Conservation (phyloP, 2,888 invertebrate species). For the Polydesmus complanatus region DNA sequence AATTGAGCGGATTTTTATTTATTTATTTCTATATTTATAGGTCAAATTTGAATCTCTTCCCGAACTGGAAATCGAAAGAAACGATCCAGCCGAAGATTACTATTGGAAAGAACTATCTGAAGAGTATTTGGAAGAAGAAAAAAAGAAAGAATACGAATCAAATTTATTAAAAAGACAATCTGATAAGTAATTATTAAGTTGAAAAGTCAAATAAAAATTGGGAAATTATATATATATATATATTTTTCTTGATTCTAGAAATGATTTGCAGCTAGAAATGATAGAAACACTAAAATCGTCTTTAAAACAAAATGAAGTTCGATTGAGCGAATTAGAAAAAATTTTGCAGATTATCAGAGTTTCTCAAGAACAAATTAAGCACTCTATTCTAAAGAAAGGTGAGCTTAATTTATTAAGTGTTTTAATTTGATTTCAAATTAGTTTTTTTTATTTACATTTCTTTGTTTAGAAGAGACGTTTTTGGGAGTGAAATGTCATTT, state of each 20-base stretch:
- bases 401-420: neutral
- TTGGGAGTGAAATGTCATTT: constrained; percentile 21
- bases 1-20: neutral
- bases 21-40: neutral
- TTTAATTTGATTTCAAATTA: constrained; percentile 14
- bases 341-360: constrained; percentile 23
- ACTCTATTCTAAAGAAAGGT: constrained; percentile 17
- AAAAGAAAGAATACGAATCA: neutral
- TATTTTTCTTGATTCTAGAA: too few species aligned
- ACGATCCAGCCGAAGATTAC: constrained; percentile 19
- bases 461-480: neutral
- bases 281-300: neutral
- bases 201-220: too few species aligned
- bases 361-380: constrained; percentile 21
- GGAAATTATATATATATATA: too few species aligned
- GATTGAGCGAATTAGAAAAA: constrained; percentile 29
- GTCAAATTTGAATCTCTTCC: neutral
- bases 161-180: neutral
- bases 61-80: neutral
- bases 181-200: neutral
- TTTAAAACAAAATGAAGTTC: constrained; percentile 26
- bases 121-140: neutral
- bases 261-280: too few species aligned
- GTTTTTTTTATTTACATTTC: neutral
- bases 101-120: constrained; percentile 22